Evolutionary conservation across 2,797 vertebrate genomes (phyloP).

Genomic region (Neosalanx taihuensis): DNA sequence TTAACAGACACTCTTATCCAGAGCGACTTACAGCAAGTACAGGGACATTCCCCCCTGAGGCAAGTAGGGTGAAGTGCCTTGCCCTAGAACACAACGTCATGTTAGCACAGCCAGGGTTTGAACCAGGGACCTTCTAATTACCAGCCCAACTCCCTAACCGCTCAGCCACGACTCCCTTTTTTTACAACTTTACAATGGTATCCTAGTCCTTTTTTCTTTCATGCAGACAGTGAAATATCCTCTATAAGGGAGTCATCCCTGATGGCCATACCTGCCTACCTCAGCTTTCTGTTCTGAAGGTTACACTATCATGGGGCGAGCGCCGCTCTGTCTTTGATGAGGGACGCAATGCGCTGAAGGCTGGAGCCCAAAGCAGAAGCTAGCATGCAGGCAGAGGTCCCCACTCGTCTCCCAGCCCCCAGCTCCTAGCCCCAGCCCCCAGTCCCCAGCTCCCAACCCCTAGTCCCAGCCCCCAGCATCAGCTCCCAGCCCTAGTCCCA

Average conservation of each 20-base stretch:
- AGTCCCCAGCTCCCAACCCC: too few species aligned
- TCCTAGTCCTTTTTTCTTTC: not conserved
- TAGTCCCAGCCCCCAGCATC: too few species aligned
- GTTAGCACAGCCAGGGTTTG: too few species aligned
- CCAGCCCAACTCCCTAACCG: not conserved
- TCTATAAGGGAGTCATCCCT: not conserved
- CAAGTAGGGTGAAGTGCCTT: too few species aligned
- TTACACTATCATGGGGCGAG: not conserved
- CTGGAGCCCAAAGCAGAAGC: not conserved
- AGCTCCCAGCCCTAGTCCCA: too few species aligned
- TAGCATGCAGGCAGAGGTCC: not conserved
- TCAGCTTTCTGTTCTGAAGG: conserved; percentile 10
- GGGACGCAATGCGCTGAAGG: conserved; percentile 1
- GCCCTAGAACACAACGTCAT: too few species aligned
- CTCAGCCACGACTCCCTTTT: too few species aligned
- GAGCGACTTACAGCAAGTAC: too few species aligned
- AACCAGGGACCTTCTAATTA: too few species aligned
- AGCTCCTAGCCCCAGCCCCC: too few species aligned
- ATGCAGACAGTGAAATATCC: not conserved
- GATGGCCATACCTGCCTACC: not conserved
- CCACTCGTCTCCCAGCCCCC: not conserved
- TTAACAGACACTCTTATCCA: too few species aligned
- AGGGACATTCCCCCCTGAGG: too few species aligned
- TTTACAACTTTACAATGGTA: not conserved
- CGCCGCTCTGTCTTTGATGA: not conserved